Evolutionary conservation across 2,113 vertebrate species (phyloP).

Genomic region (Cheirogaleus medius): DNA sequence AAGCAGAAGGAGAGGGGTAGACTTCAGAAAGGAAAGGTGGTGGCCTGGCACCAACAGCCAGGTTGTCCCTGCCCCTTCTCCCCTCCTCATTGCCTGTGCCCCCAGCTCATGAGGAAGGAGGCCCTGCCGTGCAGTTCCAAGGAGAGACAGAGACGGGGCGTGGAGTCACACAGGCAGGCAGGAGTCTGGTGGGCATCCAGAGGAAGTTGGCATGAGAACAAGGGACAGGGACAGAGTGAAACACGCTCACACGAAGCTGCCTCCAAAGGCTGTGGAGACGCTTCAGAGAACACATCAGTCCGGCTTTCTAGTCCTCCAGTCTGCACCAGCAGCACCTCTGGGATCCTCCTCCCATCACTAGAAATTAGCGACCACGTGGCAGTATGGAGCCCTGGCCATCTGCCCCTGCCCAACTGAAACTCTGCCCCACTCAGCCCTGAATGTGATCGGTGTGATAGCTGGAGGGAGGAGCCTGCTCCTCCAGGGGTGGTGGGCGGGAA

Average conservation of each 20-base stretch:
- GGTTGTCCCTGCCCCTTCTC: not conserved
- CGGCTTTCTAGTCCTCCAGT: constrained; percentile 6
- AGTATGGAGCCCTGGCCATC: not conserved
- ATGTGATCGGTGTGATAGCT: not conserved
- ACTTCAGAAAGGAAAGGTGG: not conserved
- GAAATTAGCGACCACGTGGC: constrained; percentile 36
- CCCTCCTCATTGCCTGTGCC: not conserved
- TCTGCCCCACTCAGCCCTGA: constrained; percentile 24
- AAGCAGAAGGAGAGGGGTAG: not conserved
- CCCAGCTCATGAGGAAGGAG: not conserved
- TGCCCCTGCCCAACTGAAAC: constrained; percentile 65
- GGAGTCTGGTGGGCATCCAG: rapidly evolving
- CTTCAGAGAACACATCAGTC: constrained; percentile 12
- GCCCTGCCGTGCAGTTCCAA: not conserved
- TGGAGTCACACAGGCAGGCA: rapidly evolving
- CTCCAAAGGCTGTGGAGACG: rapidly evolving
- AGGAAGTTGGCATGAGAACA: not conserved
- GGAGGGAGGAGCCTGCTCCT: not conserved
- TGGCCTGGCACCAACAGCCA: not conserved
- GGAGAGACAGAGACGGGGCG: not conserved
- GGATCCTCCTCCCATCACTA: constrained; percentile 55
- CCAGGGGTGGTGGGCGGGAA: too few species aligned
- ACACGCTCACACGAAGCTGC: not conserved
- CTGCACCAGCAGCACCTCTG: not conserved
- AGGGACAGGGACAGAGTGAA: not conserved